A percentile compares a stretch with the other conserved stretches of the same genome.
phyloP scores from a whole-genome alignment of 2,113 vertebrate genomes.

The Camelus dromedarius region DNA sequence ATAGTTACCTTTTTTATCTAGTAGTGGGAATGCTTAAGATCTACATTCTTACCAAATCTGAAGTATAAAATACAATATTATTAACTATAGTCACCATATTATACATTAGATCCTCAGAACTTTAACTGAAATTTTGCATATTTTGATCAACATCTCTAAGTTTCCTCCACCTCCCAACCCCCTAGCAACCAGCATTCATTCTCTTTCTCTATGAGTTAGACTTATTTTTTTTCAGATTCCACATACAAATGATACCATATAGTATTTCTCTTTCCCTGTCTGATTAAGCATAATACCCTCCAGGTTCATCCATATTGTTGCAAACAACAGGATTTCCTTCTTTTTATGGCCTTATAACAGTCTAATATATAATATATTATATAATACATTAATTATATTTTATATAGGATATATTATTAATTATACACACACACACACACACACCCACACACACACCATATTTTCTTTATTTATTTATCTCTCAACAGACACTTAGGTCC shows the following conservation, averaged over 20 bases:
- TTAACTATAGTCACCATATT: background rate
- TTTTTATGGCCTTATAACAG: background rate
- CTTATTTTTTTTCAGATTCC: background rate
- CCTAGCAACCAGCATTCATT: background rate
- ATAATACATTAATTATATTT: no score
- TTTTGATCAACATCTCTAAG: background rate
- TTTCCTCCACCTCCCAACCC: background rate
- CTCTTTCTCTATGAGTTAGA: background rate
- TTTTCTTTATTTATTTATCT: background rate
- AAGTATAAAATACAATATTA: background rate
- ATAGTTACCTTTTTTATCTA: background rate
- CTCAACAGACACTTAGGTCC: background rate
- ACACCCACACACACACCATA: background rate
- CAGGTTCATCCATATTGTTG: background rate
- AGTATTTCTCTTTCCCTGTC: background rate
- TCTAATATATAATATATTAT: background rate
- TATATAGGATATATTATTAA: no score
- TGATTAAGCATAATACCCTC: background rate
- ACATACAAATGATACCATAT: background rate
- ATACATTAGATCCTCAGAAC: background rate
- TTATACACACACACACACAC: no score
- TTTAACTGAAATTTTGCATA: background rate
- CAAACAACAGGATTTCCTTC: background rate
- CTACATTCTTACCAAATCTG: background rate
- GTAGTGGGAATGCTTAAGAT: background rate